phyloP scores from a whole-genome alignment of 2,888 invertebrate genomes.

The Melanostoma scalare region DNA sequence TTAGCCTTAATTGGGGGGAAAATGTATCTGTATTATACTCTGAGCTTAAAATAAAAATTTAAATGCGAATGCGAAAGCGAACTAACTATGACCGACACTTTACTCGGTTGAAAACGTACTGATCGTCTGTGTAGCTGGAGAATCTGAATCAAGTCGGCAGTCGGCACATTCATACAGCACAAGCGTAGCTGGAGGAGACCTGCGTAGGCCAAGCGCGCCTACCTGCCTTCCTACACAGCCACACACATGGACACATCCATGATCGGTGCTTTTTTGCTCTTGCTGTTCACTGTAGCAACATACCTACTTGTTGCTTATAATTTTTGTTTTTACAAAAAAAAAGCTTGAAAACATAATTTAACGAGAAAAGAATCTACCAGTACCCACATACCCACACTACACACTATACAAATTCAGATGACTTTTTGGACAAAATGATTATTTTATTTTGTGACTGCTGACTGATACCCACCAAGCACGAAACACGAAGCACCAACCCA shows the following conservation, averaged over 20 bases:
- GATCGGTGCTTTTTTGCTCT: slow-evolving; percentile 46
- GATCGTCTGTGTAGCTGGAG: slow-evolving; percentile 75
- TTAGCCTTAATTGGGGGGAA: slow-evolving; percentile 52
- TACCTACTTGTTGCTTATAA: slow-evolving; percentile 2
- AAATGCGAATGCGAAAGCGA: slow-evolving; percentile 19
- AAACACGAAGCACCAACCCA: too few relatives aligned
- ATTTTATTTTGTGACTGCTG: not conserved
- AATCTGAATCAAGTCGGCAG: slow-evolving; percentile 72
- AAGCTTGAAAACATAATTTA: slow-evolving; percentile 38
- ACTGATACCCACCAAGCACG: not conserved
- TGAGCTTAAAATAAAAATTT: slow-evolving; percentile 16
- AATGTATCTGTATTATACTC: slow-evolving; percentile 26
- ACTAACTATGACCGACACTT: slow-evolving; percentile 78
- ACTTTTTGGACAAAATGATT: slow-evolving; percentile 39
- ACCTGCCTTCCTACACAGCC: slow-evolving; percentile 62
- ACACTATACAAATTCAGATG: slow-evolving; percentile 5
- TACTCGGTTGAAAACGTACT: slow-evolving; percentile 80
- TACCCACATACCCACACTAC: not conserved
- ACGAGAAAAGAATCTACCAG: slow-evolving; percentile 1
- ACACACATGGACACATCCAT: slow-evolving; percentile 3
- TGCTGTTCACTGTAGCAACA: not conserved
- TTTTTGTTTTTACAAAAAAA: slow-evolving; percentile 7
- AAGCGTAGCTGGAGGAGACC: slow-evolving; percentile 61
- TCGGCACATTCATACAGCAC: slow-evolving; percentile 61
- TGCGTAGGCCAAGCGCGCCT: slow-evolving; percentile 65